phyloP scores from a whole-genome alignment of 2,797 vertebrate species.

The Garrulus glandarius region DNA sequence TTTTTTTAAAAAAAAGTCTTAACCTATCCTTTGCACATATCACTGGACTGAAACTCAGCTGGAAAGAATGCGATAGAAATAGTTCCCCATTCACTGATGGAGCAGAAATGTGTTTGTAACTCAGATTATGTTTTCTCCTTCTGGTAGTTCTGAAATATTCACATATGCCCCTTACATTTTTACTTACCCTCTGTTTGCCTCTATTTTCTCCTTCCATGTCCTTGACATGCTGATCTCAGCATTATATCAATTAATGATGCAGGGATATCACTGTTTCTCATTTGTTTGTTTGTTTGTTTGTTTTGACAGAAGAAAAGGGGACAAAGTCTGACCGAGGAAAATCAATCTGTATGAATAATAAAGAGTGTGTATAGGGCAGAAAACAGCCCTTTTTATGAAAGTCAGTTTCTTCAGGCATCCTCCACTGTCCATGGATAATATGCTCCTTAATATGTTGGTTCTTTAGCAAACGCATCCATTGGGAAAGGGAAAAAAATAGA shows the following conservation, averaged over 20 bases:
- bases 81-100: not conserved
- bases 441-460: not conserved
- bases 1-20: not conserved
- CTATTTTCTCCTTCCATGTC: not conserved
- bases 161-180: not conserved
- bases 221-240: not conserved
- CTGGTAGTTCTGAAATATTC: not conserved
- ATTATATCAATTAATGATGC: not conserved
- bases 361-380: not conserved
- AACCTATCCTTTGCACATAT: not conserved
- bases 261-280: not conserved
- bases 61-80: not conserved
- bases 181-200: not conserved
- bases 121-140: not conserved
- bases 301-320: not conserved
- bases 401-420: not conserved
- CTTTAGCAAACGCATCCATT: not conserved
- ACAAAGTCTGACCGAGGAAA: not conserved
- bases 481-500: not conserved
- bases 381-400: not conserved
- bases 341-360: not conserved
- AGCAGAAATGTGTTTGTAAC: not conserved
- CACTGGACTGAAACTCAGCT: not conserved
- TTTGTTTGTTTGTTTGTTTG: not conserved
- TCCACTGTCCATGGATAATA: not conserved